Percentiles rank a stretch among this genome's conserved stretches.
Conservation (phyloP, 2,797 vertebrate species). For the Hydrolagus colliei region DNA sequence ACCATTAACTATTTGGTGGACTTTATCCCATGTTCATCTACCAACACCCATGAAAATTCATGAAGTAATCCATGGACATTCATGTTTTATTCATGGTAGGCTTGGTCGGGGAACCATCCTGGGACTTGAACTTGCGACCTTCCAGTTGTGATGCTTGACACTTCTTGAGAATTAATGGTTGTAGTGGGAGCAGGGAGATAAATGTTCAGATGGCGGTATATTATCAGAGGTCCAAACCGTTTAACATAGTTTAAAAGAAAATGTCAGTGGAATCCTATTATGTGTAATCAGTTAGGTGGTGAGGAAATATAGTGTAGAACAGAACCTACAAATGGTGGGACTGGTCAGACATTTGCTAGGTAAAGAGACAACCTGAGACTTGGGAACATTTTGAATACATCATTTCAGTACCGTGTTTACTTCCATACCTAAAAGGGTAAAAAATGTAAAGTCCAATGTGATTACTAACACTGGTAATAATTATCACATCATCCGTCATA, state of each 20-base stretch:
- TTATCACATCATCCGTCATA: too few relatives aligned
- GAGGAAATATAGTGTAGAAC: background rate
- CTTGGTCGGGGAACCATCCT: background rate
- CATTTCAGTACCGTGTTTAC: too few relatives aligned
- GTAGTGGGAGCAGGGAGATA: background rate
- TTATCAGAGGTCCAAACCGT: background rate
- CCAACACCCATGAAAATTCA: slow-evolving; percentile 29
- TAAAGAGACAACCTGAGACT: background rate
- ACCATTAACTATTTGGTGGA: background rate
- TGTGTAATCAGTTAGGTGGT: background rate
- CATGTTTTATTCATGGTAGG: slow-evolving; percentile 27
- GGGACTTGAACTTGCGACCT: slow-evolving; percentile 27
- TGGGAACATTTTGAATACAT: background rate
- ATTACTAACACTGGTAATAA: too few relatives aligned
- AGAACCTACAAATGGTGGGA: background rate
- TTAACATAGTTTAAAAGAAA: background rate
- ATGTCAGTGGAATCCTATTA: background rate
- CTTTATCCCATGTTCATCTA: background rate
- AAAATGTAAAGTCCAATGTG: too few relatives aligned
- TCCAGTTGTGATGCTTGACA: background rate
- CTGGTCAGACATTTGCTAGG: background rate
- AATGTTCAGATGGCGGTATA: background rate
- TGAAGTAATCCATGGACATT: slow-evolving; percentile 22
- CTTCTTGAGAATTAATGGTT: background rate
- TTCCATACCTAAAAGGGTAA: too few relatives aligned